phyloP scores from a whole-genome alignment of 2,797 vertebrate genomes.

The Poliocrania exsul region DNA sequence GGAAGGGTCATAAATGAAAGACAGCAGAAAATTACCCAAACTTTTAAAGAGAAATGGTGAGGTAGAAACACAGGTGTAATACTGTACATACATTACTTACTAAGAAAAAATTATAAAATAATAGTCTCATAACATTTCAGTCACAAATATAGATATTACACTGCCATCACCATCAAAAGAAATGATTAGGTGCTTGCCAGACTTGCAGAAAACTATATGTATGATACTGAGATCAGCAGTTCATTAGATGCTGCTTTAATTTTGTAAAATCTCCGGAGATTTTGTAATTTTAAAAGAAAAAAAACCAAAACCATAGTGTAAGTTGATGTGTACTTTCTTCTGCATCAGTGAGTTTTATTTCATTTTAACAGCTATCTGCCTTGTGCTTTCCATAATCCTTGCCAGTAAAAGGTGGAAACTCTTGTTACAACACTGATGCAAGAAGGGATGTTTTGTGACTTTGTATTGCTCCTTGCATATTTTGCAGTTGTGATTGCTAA shows the following conservation, averaged over 20 bases:
- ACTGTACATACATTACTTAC: not conserved
- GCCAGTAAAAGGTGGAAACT: constrained; percentile 13
- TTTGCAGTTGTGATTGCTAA: not conserved
- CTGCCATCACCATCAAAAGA: not conserved
- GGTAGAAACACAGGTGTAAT: not conserved
- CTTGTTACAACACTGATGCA: not conserved
- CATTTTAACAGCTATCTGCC: not conserved
- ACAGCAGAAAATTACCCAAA: not conserved
- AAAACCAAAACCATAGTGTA: not conserved
- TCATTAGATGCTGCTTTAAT: not conserved
- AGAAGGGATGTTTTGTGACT: not conserved
- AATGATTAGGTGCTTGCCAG: not conserved
- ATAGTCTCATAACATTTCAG: not conserved
- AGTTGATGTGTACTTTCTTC: not conserved
- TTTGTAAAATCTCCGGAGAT: not conserved
- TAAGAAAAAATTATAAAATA: not conserved
- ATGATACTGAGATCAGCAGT: not conserved
- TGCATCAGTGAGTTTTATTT: constrained; percentile 2
- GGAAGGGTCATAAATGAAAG: not conserved
- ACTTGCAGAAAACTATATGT: not conserved
- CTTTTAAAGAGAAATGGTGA: not conserved
- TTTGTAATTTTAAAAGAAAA: not conserved
- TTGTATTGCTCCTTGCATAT: not conserved
- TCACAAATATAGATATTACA: not conserved
- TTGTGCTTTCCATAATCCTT: constrained; percentile 6